Evolutionary conservation across 2,888 invertebrate genomes (phyloP).

Genomic region (Cosmia trapezina): DNA sequence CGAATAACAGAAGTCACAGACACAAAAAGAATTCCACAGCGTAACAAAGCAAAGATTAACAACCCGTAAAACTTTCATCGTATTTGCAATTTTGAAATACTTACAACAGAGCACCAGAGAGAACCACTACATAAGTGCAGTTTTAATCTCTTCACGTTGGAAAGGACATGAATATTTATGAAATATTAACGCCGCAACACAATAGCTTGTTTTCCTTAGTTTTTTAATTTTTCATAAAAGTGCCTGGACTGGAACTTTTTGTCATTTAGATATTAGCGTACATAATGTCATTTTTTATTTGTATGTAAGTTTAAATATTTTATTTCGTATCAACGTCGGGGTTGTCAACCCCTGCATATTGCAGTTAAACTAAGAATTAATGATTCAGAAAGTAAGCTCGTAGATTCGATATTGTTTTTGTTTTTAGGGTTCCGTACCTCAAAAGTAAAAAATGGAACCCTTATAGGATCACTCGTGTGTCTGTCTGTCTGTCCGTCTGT

Average conservation of each 20-base stretch:
- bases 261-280: slow-evolving; percentile 8
- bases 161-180: slow-evolving; percentile 57
- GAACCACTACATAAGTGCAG: slow-evolving; percentile 46
- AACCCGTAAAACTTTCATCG: slow-evolving; percentile 23
- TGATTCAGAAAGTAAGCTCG: not conserved
- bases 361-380: not conserved
- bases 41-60: slow-evolving; percentile 9
- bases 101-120: not conserved
- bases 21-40: not conserved
- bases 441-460: too few species aligned
- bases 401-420: not conserved
- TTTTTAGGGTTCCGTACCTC: too few species aligned
- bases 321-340: not conserved
- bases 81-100: slow-evolving; percentile 36
- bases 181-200: slow-evolving; percentile 52
- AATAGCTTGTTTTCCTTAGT: slow-evolving; percentile 34
- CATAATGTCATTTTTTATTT: not conserved
- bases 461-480: too few species aligned
- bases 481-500: too few species aligned
- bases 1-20: not conserved
- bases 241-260: slow-evolving; percentile 23
- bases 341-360: not conserved
- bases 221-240: slow-evolving; percentile 44
- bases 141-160: slow-evolving; percentile 53
- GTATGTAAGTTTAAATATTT: not conserved